phyloP scores from a whole-genome alignment of 2,113 vertebrate genomes.

The Climacteris rufus region DNA sequence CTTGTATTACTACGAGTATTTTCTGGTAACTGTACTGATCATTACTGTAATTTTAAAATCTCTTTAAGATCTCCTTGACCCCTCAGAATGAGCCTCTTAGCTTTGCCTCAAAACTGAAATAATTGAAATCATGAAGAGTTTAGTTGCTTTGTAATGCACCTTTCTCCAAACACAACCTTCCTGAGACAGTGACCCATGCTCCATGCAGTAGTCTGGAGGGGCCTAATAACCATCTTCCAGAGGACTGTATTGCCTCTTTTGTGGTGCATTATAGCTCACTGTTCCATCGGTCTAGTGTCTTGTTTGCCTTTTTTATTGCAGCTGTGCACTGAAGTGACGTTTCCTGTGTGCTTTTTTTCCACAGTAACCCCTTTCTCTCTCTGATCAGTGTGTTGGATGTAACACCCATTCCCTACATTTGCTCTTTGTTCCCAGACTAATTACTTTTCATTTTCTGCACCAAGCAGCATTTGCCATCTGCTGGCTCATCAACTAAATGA shows the following conservation, averaged over 20 bases:
- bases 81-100: constrained; percentile 2
- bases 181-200: constrained; percentile 36
- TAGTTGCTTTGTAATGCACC: neutral
- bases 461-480: constrained; percentile 48
- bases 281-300: neutral
- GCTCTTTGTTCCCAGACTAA: constrained; percentile 45
- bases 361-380: constrained; percentile 1
- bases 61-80: neutral
- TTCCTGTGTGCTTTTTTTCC: neutral
- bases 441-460: constrained; percentile 43
- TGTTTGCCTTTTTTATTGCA: constrained; percentile 63
- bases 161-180: constrained; percentile 42
- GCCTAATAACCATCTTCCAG: constrained; percentile 25
- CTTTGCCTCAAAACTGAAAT: neutral
- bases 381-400: neutral
- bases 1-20: neutral
- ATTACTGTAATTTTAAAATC: neutral
- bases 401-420: constrained; percentile 8
- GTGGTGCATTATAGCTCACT: neutral
- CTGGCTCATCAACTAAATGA: constrained; percentile 52
- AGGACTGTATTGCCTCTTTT: constrained; percentile 16
- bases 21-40: neutral
- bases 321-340: constrained; percentile 39
- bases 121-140: neutral
- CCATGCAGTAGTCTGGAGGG: neutral